These are phyloP conservation scores for Microctenopoma lineatum DNA, from an alignment of 2,797 vertebrate species.

Conservation along the genomic window DNA sequence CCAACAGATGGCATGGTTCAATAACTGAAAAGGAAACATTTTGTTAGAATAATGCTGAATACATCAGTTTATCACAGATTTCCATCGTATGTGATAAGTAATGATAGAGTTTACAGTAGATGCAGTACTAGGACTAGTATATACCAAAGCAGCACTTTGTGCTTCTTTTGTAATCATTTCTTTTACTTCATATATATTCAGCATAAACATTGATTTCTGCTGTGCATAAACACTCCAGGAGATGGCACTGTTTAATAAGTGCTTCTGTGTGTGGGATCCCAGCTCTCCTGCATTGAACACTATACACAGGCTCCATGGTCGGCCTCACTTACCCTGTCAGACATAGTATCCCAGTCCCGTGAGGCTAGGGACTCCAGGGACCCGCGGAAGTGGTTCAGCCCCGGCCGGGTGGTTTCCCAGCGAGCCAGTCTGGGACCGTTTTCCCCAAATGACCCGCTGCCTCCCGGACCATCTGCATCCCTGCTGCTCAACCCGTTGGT, in stretches of 20 bases:
- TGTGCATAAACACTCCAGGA: constrained; percentile 37
- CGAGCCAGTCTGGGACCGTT: constrained; percentile 58
- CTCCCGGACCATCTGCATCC: constrained; percentile 58
- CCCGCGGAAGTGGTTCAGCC: constrained; percentile 62
- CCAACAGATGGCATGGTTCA: constrained; percentile 36
- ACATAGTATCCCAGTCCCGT: constrained; percentile 73
- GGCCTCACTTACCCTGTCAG: constrained; percentile 70
- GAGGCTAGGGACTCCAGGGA: constrained; percentile 80
- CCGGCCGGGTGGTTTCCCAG: constrained; percentile 68
- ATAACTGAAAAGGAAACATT: constrained; percentile 43
- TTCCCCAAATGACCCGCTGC: constrained; percentile 48
- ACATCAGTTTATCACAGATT: neutral
- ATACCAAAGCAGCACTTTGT: too few relatives aligned
- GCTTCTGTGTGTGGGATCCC: neutral
- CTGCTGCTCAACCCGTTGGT: constrained; percentile 69
- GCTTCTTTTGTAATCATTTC: too few relatives aligned
- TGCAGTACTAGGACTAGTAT: too few relatives aligned
- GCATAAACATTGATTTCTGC: too few relatives aligned
- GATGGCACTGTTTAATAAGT: constrained; percentile 63
- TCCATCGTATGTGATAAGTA: neutral
- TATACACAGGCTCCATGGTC: neutral
- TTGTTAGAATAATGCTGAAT: neutral
- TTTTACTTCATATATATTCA: too few relatives aligned
- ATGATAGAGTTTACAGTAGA: too few relatives aligned
- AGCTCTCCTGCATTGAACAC: neutral